Percentiles rank a stretch among this genome's conserved stretches.
These are phyloP conservation scores for Trematomus bernacchii DNA, from an alignment of 2,797 vertebrate genomes.

Conservation along the genomic window DNA sequence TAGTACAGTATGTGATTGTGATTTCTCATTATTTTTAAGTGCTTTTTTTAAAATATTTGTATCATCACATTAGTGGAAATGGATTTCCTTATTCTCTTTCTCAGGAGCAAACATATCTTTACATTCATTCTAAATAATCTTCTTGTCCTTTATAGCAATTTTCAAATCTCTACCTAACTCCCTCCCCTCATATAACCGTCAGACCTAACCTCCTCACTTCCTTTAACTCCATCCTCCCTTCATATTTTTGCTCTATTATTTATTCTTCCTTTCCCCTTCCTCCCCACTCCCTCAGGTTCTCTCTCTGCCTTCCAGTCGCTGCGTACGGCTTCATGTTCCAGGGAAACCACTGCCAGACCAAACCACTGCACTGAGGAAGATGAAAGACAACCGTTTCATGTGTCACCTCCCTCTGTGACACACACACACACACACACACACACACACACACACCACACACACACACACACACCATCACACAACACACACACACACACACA, in stretches of 20 bases:
- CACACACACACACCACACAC: slow-evolving; percentile 10
- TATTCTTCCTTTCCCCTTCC: neutral
- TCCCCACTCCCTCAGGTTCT: slow-evolving; percentile 2
- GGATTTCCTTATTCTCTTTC: neutral
- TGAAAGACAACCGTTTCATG: slow-evolving; percentile 85
- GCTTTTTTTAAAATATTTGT: too few species aligned
- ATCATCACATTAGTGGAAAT: neutral
- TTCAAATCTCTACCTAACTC: neutral
- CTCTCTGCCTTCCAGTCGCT: slow-evolving; percentile 36
- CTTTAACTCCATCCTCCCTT: neutral
- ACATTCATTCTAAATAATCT: neutral
- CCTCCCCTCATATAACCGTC: neutral
- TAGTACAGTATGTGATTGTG: too few species aligned
- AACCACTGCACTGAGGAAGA: slow-evolving; percentile 76
- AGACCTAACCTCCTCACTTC: neutral
- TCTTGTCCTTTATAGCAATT: neutral
- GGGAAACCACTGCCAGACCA: slow-evolving; percentile 71
- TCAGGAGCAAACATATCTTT: neutral
- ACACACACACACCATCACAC: slow-evolving; percentile 20
- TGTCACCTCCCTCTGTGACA: slow-evolving; percentile 63
- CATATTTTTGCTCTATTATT: slow-evolving; percentile 4
- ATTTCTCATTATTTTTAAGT: too few species aligned
- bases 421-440: slow-evolving; percentile 16
- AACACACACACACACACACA: slow-evolving; percentile 19
- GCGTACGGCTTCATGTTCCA: slow-evolving; percentile 64